Base-by-base conservation (phyloP, 2,113 vertebrate genomes). In the Mungos mungo region DNA sequence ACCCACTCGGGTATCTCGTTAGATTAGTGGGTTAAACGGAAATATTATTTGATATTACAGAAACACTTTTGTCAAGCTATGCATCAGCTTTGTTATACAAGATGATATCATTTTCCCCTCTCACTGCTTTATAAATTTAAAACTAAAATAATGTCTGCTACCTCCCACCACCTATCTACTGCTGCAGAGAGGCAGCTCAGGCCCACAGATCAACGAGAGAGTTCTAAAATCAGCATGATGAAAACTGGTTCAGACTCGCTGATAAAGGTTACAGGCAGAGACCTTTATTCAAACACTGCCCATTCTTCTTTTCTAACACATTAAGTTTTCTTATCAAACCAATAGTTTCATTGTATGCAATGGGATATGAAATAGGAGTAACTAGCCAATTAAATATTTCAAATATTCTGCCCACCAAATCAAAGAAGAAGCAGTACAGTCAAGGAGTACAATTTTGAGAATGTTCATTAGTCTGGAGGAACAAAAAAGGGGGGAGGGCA, bases 21-120 rank as follows among this genome's bases (percentile, higher is more conserved):
- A 98, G 85, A 98, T 94, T 97, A 97, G 94, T 76, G 88, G 93
- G 77, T 93, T 96, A 96, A 93, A 96, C 63, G 90, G 96, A 98
- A 98, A 98, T 38, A 96, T 52, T 94, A 82, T 98, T 97, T 98
- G 97, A 97, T 72, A 97, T 93, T 98, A 96, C 47, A 96, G 82
- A 94, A 88, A 50, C 25, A 92, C 35, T 89, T 98, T 97, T 33
- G 0, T 95, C 80, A 98, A 92, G 18, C 87, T 96, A 93, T 95
- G 65, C 81, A 86, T 97, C 84, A 97, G 85, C 16, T 45, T 79
- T 95, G 68, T 38, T 91, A 97, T 23, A 77, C 23, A 97, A 71
- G 84, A 98, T 86, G 95, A 96, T 85, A 94, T 80, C 0, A 80
- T 96, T 96, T 98, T 91, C 72, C 19, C 23, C 72, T 95, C 57